phyloP scores from a whole-genome alignment of 2,888 invertebrate genomes.

The Tinea trinotella region DNA sequence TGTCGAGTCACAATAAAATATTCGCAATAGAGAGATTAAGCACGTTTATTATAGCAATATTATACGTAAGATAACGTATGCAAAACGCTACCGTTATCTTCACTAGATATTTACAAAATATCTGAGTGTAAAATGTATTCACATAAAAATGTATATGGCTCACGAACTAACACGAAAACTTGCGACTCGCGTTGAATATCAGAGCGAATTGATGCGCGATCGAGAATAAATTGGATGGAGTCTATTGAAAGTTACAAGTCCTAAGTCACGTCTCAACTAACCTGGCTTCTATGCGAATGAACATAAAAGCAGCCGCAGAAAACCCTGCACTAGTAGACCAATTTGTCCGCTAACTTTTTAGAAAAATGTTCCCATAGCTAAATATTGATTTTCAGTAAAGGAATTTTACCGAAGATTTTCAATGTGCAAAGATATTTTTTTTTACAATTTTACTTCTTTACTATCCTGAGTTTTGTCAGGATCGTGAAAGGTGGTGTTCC shows the following conservation, averaged over 20 bases:
- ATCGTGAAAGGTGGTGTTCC: no score
- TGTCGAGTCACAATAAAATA: no score
- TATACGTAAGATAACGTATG: neutral
- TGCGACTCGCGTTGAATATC: slow-evolving; percentile 2
- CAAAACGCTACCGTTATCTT: neutral
- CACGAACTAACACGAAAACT: slow-evolving; percentile 4
- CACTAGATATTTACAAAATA: neutral
- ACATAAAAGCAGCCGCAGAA: slow-evolving; percentile 6
- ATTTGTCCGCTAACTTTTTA: neutral
- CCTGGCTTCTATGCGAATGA: neutral
- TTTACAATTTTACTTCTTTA: no score
- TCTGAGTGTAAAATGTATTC: slow-evolving; percentile 5
- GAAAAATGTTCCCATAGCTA: neutral
- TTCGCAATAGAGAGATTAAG: no score
- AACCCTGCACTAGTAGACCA: slow-evolving; percentile 8
- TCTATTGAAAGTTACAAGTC: slow-evolving; percentile 6
- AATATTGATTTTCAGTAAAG: slow-evolving; percentile 3
- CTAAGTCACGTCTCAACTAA: neutral
- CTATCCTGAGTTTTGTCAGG: no score
- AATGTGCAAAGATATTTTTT: no score
- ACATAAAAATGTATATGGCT: neutral
- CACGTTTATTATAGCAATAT: neutral
- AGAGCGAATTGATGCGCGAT: neutral
- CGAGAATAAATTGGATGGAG: slow-evolving; percentile 6
- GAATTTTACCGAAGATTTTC: no score